A percentile compares a stretch with the other conserved stretches of the same genome.
Conservation (phyloP, 2,797 vertebrate genomes). For the Chloroceryle amazona region DNA sequence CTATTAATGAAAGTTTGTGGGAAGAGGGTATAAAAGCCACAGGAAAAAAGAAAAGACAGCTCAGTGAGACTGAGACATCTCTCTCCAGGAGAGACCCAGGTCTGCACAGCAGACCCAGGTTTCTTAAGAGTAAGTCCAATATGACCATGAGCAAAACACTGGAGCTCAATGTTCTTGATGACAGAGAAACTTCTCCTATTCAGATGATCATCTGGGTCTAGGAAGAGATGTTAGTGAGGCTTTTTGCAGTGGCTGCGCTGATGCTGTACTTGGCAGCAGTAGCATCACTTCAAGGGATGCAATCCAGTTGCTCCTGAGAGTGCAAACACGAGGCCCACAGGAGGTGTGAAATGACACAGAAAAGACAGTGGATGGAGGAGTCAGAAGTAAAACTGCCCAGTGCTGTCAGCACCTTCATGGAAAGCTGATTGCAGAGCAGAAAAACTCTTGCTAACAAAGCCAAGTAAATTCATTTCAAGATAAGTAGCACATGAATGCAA, state of each 20-base stretch:
- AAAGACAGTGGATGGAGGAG: background rate
- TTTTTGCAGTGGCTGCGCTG: background rate
- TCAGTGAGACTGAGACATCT: background rate
- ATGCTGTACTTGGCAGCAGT: background rate
- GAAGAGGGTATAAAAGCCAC: background rate
- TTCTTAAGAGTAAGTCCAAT: background rate
- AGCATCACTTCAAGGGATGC: background rate
- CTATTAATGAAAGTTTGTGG: background rate
- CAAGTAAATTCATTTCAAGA: background rate
- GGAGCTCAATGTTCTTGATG: background rate
- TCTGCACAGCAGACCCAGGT: background rate
- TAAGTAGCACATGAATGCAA: background rate
- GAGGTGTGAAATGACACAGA: background rate
- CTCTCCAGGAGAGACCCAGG: fast-evolving
- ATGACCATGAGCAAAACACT: background rate
- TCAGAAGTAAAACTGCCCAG: background rate
- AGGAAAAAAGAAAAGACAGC: background rate
- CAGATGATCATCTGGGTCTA: background rate
- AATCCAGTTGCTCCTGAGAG: background rate
- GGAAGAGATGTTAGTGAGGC: background rate
- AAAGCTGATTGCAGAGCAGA: background rate
- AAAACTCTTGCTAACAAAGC: background rate
- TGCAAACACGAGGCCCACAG: background rate
- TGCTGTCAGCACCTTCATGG: background rate
- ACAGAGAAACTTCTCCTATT: background rate